These are phyloP conservation scores for Drosophila sechellia DNA, from an alignment of 1,140 invertebrate species.

Conservation along the genomic window DNA sequence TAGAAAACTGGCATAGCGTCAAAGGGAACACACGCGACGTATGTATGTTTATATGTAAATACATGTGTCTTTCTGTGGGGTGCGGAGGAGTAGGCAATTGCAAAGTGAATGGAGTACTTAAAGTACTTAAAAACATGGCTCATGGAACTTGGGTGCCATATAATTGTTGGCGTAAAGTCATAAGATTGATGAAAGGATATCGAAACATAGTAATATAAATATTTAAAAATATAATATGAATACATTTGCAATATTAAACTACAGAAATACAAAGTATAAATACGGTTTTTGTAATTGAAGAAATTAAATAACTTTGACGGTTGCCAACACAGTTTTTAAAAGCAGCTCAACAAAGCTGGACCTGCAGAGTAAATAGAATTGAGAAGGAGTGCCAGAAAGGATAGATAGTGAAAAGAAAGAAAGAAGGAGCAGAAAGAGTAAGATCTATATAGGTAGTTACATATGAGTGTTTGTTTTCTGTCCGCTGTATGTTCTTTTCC, in stretches of 20 bases:
- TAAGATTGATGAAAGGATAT: too few species aligned
- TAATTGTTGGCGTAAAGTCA: too few species aligned
- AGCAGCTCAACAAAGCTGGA: not conserved
- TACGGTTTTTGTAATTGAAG: too few species aligned
- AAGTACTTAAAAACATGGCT: not conserved
- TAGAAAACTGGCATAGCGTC: conserved; percentile 74
- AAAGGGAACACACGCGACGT: conserved; percentile 60
- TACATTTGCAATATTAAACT: too few species aligned
- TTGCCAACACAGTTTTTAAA: not conserved
- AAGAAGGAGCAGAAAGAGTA: not conserved
- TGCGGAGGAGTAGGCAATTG: not conserved
- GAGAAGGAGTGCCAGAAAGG: not conserved
- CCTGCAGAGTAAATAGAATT: not conserved
- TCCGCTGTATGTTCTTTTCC: not conserved
- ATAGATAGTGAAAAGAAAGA: too few species aligned
- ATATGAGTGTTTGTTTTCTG: conserved; percentile 3
- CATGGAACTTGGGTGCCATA: too few species aligned
- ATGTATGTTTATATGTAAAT: conserved; percentile 2
- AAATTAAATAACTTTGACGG: too few species aligned
- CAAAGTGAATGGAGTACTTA: not conserved
- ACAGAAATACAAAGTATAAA: too few species aligned
- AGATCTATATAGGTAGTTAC: not conserved
- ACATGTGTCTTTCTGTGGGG: not conserved
- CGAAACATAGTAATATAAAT: too few species aligned
- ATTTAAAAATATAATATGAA: too few species aligned